Evolutionary conservation across 2,888 invertebrate species (phyloP).

Genomic region (Eilema caniola): DNA sequence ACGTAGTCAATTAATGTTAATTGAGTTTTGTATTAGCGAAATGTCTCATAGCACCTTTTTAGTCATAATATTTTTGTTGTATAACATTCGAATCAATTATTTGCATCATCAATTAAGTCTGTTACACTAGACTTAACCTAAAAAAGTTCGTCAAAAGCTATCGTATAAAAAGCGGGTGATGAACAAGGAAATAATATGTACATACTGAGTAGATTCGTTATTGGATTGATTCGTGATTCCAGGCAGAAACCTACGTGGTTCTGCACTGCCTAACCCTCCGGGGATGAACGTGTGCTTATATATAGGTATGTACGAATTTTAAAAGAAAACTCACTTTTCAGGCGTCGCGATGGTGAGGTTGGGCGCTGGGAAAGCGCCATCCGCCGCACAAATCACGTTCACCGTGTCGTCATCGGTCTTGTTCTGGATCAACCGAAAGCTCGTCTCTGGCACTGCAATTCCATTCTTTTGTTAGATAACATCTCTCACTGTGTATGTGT

Average conservation of each 20-base stretch:
- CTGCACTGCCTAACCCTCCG: too few relatives aligned
- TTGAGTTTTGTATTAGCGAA: background rate
- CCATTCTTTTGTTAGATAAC: constrained; percentile 24
- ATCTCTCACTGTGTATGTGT: constrained; percentile 3
- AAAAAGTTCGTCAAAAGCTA: too few relatives aligned
- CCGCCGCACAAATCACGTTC: constrained; percentile 86
- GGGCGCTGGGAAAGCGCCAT: constrained; percentile 86
- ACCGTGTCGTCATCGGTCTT: constrained; percentile 84
- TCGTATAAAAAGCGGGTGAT: too few relatives aligned
- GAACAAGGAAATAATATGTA: too few relatives aligned
- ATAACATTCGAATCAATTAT: background rate
- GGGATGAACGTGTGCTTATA: too few relatives aligned
- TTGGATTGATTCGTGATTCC: too few relatives aligned
- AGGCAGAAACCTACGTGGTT: too few relatives aligned
- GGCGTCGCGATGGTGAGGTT: constrained; percentile 83
- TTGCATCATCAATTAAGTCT: too few relatives aligned
- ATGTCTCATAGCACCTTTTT: background rate
- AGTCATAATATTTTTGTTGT: background rate
- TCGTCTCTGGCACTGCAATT: constrained; percentile 83
- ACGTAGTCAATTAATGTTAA: background rate
- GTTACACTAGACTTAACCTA: too few relatives aligned
- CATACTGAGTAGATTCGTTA: too few relatives aligned
- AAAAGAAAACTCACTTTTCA: constrained; percentile 68
- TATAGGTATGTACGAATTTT: background rate
- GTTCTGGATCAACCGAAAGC: constrained; percentile 84